phyloP scores from a whole-genome alignment of 2,797 vertebrate species.

The Pangasius sanitwongsei region DNA sequence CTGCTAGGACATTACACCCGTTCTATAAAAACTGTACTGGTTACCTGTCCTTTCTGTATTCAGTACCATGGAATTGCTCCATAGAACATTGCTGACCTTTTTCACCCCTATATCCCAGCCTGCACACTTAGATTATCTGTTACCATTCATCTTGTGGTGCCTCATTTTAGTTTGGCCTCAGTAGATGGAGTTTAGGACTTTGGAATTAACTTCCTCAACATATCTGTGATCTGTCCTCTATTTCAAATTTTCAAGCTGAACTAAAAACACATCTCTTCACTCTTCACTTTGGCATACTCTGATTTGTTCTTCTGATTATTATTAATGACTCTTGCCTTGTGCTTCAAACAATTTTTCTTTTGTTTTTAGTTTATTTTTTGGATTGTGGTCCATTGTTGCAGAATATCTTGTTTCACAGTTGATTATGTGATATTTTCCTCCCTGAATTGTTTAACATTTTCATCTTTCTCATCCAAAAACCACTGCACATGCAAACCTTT shows the following conservation, averaged over 20 bases:
- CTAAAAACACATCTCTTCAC: neutral
- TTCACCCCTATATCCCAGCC: neutral
- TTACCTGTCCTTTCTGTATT: conserved; percentile 2
- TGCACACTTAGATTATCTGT: neutral
- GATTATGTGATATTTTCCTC: neutral
- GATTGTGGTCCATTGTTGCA: neutral
- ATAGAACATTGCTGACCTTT: neutral
- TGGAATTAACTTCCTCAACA: neutral
- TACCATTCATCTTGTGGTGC: neutral
- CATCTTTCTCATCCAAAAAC: neutral
- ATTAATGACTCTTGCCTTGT: neutral
- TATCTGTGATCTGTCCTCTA: neutral
- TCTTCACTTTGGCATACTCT: neutral
- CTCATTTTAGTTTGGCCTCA: neutral
- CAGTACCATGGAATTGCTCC: neutral
- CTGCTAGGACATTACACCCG: neutral
- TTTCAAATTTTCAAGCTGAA: neutral
- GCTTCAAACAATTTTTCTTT: neutral
- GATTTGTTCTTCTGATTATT: neutral
- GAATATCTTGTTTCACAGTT: neutral
- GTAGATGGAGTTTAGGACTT: neutral
- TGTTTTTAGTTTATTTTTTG: neutral
- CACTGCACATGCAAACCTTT: neutral
- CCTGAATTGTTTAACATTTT: neutral
- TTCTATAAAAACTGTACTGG: neutral